A percentile compares a stretch with the other conserved stretches of the same genome.
These are phyloP conservation scores for Anguilla rostrata DNA, from an alignment of 2,113 vertebrate species.

Conservation along the genomic window DNA sequence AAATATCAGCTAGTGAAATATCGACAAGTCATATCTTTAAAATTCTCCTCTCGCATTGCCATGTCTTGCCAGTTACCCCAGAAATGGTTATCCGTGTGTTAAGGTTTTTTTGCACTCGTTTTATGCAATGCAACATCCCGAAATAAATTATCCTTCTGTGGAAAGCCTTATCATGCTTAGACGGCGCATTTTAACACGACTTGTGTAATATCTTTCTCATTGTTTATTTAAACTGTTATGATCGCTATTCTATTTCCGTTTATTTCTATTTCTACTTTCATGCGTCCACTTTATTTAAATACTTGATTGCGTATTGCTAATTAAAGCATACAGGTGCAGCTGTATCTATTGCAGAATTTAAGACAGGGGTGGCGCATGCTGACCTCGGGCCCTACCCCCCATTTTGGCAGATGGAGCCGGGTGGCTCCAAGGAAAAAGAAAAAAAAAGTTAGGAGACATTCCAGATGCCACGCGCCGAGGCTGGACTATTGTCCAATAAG, in stretches of 20 bases:
- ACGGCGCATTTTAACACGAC: background rate
- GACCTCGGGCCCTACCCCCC: constrained; percentile 35
- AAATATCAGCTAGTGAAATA: background rate
- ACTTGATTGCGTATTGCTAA: background rate
- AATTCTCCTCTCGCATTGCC: background rate
- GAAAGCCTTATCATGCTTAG: background rate
- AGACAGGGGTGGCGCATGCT: constrained; percentile 25
- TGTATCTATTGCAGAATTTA: constrained; percentile 27
- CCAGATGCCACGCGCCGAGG: constrained; percentile 83
- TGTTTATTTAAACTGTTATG: background rate
- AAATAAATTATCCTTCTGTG: background rate
- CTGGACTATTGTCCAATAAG: constrained; percentile 54
- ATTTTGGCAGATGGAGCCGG: constrained; percentile 76
- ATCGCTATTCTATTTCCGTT: background rate
- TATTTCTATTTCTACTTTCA: background rate
- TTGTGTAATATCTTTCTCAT: background rate
- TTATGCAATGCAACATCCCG: background rate
- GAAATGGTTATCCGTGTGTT: background rate
- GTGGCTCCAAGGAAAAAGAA: constrained; percentile 59
- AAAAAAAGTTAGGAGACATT: constrained; percentile 56
- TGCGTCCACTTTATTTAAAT: background rate
- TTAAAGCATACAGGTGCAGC: constrained; percentile 12
- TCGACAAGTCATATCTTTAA: background rate
- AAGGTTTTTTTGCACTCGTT: background rate
- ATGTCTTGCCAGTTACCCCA: no score